Evolutionary conservation across 2,797 vertebrate genomes (phyloP).

Genomic region (Dendrocincla fuliginosa): DNA sequence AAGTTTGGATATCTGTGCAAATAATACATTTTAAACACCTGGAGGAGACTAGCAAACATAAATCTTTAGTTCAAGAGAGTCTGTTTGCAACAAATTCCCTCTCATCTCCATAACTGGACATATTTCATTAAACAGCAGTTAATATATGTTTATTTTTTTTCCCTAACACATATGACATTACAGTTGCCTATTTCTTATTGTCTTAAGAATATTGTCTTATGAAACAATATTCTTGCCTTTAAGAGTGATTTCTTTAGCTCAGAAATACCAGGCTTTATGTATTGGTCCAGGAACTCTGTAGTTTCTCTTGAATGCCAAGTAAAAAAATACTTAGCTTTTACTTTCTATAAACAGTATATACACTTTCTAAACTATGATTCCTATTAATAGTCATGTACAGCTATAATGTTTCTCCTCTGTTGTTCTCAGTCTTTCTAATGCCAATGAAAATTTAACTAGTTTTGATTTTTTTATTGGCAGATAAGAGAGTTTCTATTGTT

Average conservation of each 20-base stretch:
- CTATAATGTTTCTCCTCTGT: neutral
- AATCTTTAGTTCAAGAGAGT: neutral
- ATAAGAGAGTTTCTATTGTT: neutral
- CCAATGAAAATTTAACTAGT: neutral
- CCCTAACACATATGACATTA: neutral
- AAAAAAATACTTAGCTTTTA: neutral
- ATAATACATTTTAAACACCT: neutral
- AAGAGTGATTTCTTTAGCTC: neutral
- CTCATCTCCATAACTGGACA: neutral
- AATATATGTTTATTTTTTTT: neutral
- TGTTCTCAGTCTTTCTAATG: neutral
- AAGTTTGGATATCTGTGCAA: neutral
- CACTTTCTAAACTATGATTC: neutral
- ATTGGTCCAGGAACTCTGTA: neutral
- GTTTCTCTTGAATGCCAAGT: neutral
- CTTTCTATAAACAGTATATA: neutral
- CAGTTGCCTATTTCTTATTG: neutral
- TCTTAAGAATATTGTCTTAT: too few relatives aligned
- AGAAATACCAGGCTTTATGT: neutral
- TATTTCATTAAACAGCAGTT: neutral
- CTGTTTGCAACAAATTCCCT: neutral
- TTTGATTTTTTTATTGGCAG: neutral
- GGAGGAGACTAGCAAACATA: neutral
- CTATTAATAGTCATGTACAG: neutral
- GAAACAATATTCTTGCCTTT: neutral